Base-by-base conservation (phyloP, 2,797 vertebrate genomes). In the Acanthopagrus latus region DNA sequence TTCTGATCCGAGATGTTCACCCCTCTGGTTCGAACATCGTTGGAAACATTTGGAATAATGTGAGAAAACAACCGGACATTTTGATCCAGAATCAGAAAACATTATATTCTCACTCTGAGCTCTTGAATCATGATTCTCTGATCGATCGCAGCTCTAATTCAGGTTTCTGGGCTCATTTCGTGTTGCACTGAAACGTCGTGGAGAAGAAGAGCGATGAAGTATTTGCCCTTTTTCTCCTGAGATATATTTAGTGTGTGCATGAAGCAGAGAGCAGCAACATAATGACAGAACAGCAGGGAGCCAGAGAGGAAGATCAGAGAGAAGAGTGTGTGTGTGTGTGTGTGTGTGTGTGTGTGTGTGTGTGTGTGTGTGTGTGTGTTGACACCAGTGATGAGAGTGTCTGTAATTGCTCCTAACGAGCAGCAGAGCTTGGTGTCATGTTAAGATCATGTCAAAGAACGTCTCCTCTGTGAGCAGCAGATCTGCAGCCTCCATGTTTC, bases 361-460 rank as follows among this genome's bases (percentile, higher is more conserved):
- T 13, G 29, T n/a, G 56, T n/a, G 56, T 13, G 29, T 48, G 62
- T 29, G 63, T 66, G 63, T n/a, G 57, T 33, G 50, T 29, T 14
- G 50, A 10, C 68, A 64, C 23, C 57, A 13, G 9, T n/a, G 69
- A 77, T 7, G 18, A 44, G 46, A 21, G 21, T 44, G 64, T 54
- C 41, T 54, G 56, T 70, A 65, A 74, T 60, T 43, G 70, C 12
- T 60, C 46, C 44, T 62, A 70, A 82, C 74, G 65, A 78, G 64
- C 58, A 52, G 25, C 51, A 17, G 48, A 43, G 5, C 60, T 48
- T 17, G 16, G 41, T 48, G 16, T 68, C 51, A 68, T 56, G 38
- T 68, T 44, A 41, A 57, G 51, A 64, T 64, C 52, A 38, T 38
- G 48, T 73, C 6, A 50, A 5, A 44, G 44, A 33, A 33, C 33